A percentile compares a stretch with the other conserved stretches of the same genome.
phyloP scores from a whole-genome alignment of 2,888 invertebrate genomes.

The Acleris literana region DNA sequence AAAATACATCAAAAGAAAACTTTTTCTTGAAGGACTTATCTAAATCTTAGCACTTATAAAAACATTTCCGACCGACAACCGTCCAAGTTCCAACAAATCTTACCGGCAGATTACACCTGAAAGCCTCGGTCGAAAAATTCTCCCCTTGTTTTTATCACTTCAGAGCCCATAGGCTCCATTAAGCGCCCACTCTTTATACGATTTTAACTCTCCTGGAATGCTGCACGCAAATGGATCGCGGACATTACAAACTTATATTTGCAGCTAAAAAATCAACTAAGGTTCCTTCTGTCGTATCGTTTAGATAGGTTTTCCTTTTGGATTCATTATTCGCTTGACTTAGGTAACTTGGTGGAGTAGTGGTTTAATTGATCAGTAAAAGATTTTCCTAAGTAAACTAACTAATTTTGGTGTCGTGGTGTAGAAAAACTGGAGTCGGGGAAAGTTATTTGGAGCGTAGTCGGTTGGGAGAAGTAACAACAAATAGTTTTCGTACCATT shows the following conservation, averaged over 20 bases:
- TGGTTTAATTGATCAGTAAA: conserved; percentile 28
- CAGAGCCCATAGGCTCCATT: neutral
- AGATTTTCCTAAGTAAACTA: conserved; percentile 24
- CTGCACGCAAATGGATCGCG: conserved; percentile 16
- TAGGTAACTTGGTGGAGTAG: neutral
- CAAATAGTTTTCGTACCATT: neutral
- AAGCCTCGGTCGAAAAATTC: conserved; percentile 12
- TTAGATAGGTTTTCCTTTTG: neutral
- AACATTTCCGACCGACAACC: conserved; percentile 12
- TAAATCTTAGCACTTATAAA: conserved; percentile 5
- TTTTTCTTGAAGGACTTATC: conserved; percentile 9
- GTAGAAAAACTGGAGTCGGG: no score
- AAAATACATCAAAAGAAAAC: conserved; percentile 5
- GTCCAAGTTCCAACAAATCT: conserved; percentile 10
- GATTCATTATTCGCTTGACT: neutral
- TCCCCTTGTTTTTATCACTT: neutral
- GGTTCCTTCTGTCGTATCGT: neutral
- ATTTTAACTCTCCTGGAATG: neutral
- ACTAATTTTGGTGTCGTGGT: conserved; percentile 14
- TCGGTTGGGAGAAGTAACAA: no score
- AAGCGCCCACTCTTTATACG: neutral
- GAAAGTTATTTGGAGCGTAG: no score
- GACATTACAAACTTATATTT: conserved; percentile 15
- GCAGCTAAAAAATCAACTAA: neutral
- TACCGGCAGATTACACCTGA: conserved; percentile 14